These are phyloP conservation scores for Pycnonotus jocosus DNA, from an alignment of 2,113 vertebrate species.

Conservation along the genomic window DNA sequence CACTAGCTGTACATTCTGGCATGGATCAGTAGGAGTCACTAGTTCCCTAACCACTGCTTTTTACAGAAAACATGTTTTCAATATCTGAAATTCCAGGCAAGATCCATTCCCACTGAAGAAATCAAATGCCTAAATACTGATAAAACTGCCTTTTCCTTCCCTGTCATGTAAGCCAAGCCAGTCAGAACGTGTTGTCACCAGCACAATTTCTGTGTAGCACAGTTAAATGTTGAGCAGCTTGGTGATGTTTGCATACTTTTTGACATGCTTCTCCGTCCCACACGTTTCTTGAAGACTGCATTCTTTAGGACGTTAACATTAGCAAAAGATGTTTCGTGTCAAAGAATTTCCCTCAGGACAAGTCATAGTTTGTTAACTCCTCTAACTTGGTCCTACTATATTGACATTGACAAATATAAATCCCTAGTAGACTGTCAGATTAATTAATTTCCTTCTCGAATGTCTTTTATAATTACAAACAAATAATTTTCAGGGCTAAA, in stretches of 20 bases:
- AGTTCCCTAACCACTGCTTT: neutral
- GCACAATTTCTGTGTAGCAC: neutral
- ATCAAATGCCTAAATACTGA: neutral
- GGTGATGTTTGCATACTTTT: neutral
- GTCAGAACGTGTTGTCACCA: neutral
- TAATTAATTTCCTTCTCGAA: neutral
- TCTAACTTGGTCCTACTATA: neutral
- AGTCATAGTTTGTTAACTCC: neutral
- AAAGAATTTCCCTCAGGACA: neutral
- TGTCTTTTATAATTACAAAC: neutral
- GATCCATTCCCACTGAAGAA: neutral
- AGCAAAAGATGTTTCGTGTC: neutral
- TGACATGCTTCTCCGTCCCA: neutral
- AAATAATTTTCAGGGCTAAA: constrained; percentile 19
- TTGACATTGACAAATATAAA: neutral
- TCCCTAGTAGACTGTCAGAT: neutral
- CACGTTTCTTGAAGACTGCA: neutral
- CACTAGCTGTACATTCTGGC: neutral
- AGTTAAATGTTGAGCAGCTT: neutral
- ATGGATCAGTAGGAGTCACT: neutral
- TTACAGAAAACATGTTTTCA: neutral
- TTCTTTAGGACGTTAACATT: neutral
- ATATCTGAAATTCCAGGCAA: neutral
- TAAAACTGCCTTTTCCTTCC: neutral
- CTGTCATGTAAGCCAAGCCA: neutral